Conservation (phyloP, 2,888 invertebrate genomes). For the Ernsta delagoae region DNA sequence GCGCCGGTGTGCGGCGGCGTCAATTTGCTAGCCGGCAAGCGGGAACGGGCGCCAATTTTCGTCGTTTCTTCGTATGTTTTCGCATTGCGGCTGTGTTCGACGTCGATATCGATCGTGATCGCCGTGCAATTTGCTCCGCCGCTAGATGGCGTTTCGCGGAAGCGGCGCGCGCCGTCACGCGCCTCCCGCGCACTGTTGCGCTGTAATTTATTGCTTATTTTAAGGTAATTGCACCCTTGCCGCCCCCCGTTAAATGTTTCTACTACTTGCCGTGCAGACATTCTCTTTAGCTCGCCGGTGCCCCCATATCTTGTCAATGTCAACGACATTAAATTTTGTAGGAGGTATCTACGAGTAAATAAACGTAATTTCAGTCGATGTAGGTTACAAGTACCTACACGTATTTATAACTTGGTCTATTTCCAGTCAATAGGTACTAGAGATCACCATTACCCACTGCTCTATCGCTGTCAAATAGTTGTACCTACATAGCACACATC, state of each 20-base stretch:
- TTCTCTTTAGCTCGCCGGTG: constrained; percentile 38
- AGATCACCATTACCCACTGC: too few species aligned
- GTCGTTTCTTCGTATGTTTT: constrained; percentile 38
- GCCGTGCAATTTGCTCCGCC: constrained; percentile 69
- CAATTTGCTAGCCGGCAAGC: constrained; percentile 34
- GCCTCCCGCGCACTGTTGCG: constrained; percentile 53
- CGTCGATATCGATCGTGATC: constrained; percentile 72
- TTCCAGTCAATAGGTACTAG: too few species aligned
- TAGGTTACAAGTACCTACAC: too few species aligned
- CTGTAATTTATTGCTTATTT: constrained; percentile 66
- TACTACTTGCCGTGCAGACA: constrained; percentile 51
- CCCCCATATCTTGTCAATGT: constrained; percentile 31
- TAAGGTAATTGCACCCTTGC: constrained; percentile 73
- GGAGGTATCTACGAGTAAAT: too few species aligned
- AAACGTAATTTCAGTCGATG: too few species aligned
- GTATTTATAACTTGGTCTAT: too few species aligned
- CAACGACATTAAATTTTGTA: not conserved
- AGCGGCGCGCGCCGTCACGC: constrained; percentile 49
- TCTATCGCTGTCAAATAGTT: too few species aligned
- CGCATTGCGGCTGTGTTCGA: constrained; percentile 35
- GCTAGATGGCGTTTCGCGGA: constrained; percentile 77
- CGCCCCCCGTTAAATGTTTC: constrained; percentile 66
- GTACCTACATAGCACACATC: too few species aligned
- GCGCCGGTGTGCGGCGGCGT: constrained; percentile 11
- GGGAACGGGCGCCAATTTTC: constrained; percentile 32